phyloP scores from a whole-genome alignment of 2,888 invertebrate genomes.

The Cerceris ruficornis region DNA sequence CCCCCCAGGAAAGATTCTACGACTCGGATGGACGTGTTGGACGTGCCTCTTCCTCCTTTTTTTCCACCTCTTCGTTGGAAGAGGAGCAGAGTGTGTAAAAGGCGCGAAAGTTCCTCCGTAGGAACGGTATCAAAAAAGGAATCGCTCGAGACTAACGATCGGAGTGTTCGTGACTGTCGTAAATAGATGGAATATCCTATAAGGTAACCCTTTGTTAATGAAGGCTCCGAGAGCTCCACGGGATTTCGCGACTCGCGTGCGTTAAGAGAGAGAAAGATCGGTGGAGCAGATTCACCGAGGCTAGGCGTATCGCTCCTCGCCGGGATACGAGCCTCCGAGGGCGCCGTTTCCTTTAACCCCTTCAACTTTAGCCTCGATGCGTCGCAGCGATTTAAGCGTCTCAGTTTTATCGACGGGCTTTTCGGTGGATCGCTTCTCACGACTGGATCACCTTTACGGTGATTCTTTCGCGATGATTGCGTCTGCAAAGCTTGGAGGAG shows the following conservation, averaged over 20 bases:
- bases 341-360: constrained; percentile 34
- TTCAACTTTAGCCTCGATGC: constrained; percentile 25
- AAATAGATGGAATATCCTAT: constrained; percentile 69
- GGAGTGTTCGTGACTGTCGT: constrained; percentile 67
- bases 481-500: too few relatives aligned
- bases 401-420: too few relatives aligned
- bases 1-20: background rate
- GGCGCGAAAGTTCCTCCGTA: constrained; percentile 23
- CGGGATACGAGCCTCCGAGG: constrained; percentile 39
- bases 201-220: constrained; percentile 69
- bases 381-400: background rate
- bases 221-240: constrained; percentile 52
- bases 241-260: constrained; percentile 71
- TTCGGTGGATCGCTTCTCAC: background rate
- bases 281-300: constrained; percentile 60
- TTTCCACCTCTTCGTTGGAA: too few relatives aligned
- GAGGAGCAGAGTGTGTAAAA: constrained; percentile 5
- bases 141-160: constrained; percentile 63
- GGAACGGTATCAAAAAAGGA: constrained; percentile 54
- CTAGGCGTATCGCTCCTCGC: constrained; percentile 43
- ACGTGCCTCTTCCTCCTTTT: too few relatives aligned
- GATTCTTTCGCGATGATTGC: too few relatives aligned
- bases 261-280: constrained; percentile 69
- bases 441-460: too few relatives aligned
- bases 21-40: background rate